These are phyloP conservation scores for Zaprionus lachaisei DNA, from an alignment of 1,140 invertebrate genomes.

Conservation along the genomic window DNA sequence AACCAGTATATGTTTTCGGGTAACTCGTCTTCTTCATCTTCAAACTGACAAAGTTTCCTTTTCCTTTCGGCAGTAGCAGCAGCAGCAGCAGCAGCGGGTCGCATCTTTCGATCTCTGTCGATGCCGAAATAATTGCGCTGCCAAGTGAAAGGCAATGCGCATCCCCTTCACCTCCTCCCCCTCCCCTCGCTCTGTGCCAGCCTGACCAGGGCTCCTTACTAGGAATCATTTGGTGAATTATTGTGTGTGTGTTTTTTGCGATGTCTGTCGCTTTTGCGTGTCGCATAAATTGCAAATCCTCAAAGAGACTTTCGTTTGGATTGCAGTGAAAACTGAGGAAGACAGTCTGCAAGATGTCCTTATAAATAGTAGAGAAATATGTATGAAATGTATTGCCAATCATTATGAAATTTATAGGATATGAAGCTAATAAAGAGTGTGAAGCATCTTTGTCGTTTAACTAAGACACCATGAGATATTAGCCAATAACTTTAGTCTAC, in stretches of 20 bases:
- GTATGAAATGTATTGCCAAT: not conserved
- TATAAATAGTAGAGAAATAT: not conserved
- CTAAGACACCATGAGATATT: not conserved
- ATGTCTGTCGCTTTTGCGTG: not conserved
- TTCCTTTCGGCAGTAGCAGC: conserved; percentile 28
- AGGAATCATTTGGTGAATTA: conserved; percentile 7
- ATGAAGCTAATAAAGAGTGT: not conserved
- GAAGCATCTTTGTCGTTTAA: not conserved
- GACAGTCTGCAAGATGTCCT: not conserved
- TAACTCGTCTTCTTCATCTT: conserved; percentile 46
- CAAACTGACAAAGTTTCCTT: conserved; percentile 65
- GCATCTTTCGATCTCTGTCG: conserved; percentile 16
- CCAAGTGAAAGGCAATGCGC: conserved; percentile 42
- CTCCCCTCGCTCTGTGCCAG: not conserved
- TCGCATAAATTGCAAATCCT: not conserved
- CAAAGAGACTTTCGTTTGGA: not conserved
- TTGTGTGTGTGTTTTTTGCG: not conserved
- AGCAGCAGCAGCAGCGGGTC: not conserved
- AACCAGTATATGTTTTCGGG: conserved; percentile 26
- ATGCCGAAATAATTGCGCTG: conserved; percentile 39
- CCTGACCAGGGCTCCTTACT: conserved; percentile 20
- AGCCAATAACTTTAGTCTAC: no score
- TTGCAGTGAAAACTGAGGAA: not conserved
- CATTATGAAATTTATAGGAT: not conserved
- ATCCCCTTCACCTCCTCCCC: not conserved